Evolutionary conservation across 2,113 vertebrate species (phyloP).

Genomic region (Sminthopsis crassicaudata): DNA sequence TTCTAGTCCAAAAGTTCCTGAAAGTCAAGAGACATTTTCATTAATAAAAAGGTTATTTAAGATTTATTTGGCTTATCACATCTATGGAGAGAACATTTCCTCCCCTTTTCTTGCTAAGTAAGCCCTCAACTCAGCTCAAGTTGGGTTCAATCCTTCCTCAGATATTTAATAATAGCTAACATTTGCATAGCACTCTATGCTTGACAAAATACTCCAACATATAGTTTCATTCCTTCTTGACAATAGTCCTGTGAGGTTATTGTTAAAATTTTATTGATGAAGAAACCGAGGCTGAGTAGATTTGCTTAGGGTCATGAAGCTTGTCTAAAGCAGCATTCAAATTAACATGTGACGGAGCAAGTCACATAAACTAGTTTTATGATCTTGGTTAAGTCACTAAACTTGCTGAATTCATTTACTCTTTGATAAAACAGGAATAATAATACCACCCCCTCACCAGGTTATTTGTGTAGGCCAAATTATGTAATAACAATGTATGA

Average conservation of each 20-base stretch:
- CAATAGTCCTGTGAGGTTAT: background rate
- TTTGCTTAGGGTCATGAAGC: background rate
- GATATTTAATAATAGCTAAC: background rate
- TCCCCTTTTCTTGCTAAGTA: background rate
- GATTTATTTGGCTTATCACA: background rate
- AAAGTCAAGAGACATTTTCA: conserved; percentile 30
- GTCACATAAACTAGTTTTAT: background rate
- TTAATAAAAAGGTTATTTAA: background rate
- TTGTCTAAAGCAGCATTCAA: background rate
- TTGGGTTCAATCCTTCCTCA: background rate
- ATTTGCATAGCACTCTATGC: background rate
- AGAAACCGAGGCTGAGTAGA: background rate
- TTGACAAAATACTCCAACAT: background rate
- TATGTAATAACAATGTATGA: background rate
- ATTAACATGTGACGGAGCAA: background rate
- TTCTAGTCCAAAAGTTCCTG: background rate
- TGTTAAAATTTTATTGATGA: background rate
- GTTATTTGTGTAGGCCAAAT: background rate
- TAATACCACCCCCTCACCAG: background rate
- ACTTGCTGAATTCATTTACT: background rate
- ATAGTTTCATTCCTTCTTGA: background rate
- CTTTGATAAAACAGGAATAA: background rate
- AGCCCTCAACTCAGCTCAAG: background rate
- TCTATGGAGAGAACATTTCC: background rate
- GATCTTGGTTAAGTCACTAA: background rate